Evolutionary conservation across 2,888 invertebrate species (phyloP), one percentile per base, ranked within the genome.

Genomic region (Exephanes ischioxanthus): DNA sequence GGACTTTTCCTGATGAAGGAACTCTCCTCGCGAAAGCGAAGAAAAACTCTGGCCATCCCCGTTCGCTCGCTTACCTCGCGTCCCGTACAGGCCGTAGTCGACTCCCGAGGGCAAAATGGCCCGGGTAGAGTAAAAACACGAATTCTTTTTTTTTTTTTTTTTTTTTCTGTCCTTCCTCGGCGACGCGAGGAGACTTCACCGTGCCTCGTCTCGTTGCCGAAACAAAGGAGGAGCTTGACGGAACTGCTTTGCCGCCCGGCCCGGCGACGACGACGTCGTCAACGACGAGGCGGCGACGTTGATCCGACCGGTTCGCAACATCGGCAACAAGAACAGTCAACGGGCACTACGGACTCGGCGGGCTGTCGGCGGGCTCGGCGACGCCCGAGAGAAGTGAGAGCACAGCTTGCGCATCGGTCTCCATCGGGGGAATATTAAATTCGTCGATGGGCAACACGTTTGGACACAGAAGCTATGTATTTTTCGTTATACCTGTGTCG

Each of bases 141-240:
- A 14, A n/a, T 5, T n/a, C n/a, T 0, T 30, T 30, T 30, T 26
- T 19, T 26, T 55, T 55, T 55, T 22, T 55, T 1, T 1, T 55
- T 22, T 26, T 19, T 26, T 55, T 5, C 2, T 55, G 16, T 5
- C 3, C n/a, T 55, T 19, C n/a, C 11, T 16, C 3, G 63, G 61
- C 33, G n/a, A 48, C 14, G 48, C 41, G 11, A 14, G 4, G 37
- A 30, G 14, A 22, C 19, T 78, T 61, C 30, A 41, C 63, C 73
- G 48, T 53, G 41, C 26, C 26, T 26, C 51, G 79, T 70, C 68
- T 63, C 61, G 63, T 51, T 37, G 71, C 51, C 14, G 77, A 85
- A 85, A 85, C 81, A 81, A 81, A 81, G 85, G 78, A 48, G 78
- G 66, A 61, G 70, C 81, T 81, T 78, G 85, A 81, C 81, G 58